phyloP scores from a whole-genome alignment of 2,888 invertebrate genomes.

The Caenorhabditis sp. region DNA sequence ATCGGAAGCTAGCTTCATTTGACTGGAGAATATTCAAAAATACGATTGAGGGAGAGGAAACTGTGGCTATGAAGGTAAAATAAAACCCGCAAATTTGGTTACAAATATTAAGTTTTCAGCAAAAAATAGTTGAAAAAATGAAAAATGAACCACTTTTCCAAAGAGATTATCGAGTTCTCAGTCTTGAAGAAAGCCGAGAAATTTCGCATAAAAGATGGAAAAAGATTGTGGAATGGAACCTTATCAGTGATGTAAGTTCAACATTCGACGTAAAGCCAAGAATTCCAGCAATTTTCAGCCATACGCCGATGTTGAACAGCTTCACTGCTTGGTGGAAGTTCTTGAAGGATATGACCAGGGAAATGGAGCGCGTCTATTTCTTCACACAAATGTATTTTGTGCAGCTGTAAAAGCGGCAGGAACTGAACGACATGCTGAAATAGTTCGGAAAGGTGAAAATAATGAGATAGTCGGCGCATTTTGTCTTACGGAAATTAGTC shows the following conservation, averaged over 20 bases:
- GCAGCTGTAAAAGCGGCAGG: conserved; percentile 72
- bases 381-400: conserved; percentile 67
- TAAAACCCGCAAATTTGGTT: background rate
- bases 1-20: conserved; percentile 77
- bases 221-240: conserved; percentile 78
- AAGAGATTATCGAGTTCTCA: conserved; percentile 53
- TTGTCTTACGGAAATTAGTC: conserved; percentile 87
- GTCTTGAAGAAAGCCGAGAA: conserved; percentile 75
- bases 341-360: conserved; percentile 58
- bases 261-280: too few species aligned
- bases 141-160: conserved; percentile 34
- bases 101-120: conserved; percentile 7
- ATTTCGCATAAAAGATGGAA: conserved; percentile 73
- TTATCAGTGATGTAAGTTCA: conserved; percentile 73
- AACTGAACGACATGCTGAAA: conserved; percentile 70
- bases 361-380: conserved; percentile 45
- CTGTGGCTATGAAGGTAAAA: conserved; percentile 81
- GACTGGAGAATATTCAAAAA: conserved; percentile 86
- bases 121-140: conserved; percentile 21
- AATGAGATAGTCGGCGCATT: conserved; percentile 80
- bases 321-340: conserved; percentile 35
- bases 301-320: conserved; percentile 29
- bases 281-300: conserved; percentile 14
- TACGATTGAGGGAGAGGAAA: conserved; percentile 82
- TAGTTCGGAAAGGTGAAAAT: conserved; percentile 66